Evolutionary conservation across 2,797 vertebrate genomes (phyloP).

Genomic region (Lateolabrax maculatus): DNA sequence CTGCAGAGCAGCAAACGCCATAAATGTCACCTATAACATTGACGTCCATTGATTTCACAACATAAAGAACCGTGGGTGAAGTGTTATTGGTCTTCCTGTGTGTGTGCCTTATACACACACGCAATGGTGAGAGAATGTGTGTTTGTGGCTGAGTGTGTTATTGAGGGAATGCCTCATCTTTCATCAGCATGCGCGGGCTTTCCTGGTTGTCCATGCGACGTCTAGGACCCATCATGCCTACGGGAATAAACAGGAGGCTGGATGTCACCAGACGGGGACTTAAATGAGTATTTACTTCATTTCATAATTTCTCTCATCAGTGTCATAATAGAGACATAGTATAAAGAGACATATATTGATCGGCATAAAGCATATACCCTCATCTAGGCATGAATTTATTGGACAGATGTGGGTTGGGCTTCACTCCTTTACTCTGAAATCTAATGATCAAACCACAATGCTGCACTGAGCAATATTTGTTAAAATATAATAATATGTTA

Average conservation of each 20-base stretch:
- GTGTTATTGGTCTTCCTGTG: slow-evolving; percentile 63
- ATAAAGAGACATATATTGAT: neutral
- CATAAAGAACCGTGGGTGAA: slow-evolving; percentile 63
- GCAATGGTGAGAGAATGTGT: slow-evolving; percentile 50
- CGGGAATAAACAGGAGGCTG: slow-evolving; percentile 22
- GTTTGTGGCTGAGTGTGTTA: slow-evolving; percentile 65
- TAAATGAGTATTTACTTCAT: neutral
- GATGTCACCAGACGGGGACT: neutral
- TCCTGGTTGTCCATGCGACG: slow-evolving; percentile 85
- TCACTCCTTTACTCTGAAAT: neutral
- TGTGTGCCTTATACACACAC: slow-evolving; percentile 41
- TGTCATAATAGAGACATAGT: neutral
- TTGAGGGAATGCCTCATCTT: slow-evolving; percentile 85
- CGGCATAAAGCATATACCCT: neutral
- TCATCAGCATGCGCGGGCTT: slow-evolving; percentile 84
- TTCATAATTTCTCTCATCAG: neutral
- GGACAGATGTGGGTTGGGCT: neutral
- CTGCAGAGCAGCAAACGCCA: slow-evolving; percentile 70
- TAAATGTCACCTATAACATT: slow-evolving; percentile 61
- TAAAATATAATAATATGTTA: neutral
- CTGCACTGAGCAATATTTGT: neutral
- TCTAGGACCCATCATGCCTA: slow-evolving; percentile 85
- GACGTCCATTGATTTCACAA: slow-evolving; percentile 68
- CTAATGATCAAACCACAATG: neutral
- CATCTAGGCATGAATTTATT: neutral